Percentiles rank a stretch among this genome's conserved stretches.
These are phyloP conservation scores for Gracilinanus agilis DNA, from an alignment of 2,113 vertebrate species.

Conservation along the genomic window DNA sequence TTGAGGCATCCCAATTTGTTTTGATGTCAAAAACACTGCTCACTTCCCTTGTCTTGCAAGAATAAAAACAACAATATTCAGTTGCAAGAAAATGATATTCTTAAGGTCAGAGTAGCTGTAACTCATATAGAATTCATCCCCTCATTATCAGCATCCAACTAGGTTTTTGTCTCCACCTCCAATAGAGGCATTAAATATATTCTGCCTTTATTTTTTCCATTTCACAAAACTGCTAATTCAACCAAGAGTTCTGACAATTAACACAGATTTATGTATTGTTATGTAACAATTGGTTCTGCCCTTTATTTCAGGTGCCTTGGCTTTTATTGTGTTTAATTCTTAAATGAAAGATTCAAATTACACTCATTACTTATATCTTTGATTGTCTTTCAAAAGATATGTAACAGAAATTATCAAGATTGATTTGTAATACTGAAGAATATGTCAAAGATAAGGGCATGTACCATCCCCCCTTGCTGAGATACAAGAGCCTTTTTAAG, in stretches of 20 bases:
- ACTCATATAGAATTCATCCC: background rate
- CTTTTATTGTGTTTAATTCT: background rate
- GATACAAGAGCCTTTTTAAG: background rate
- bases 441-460: background rate
- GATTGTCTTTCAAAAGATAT: background rate
- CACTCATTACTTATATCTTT: slow-evolving; percentile 1
- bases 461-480: background rate
- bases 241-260: background rate
- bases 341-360: background rate
- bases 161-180: background rate
- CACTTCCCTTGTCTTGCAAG: slow-evolving; percentile 58
- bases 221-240: background rate
- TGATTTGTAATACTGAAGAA: background rate
- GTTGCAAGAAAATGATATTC: slow-evolving; percentile 58
- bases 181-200: rapidly evolving
- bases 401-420: background rate
- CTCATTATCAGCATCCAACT: background rate
- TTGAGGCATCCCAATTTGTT: slow-evolving; percentile 25
- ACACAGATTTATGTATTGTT: background rate
- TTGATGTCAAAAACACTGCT: slow-evolving; percentile 37
- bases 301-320: background rate
- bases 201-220: background rate
- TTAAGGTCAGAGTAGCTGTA: slow-evolving; percentile 5
- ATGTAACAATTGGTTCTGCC: slow-evolving; percentile 6
- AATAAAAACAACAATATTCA: slow-evolving; percentile 54